Evolutionary conservation across 2,113 vertebrate genomes (phyloP).

Genomic region (Oreochromis niloticus): DNA sequence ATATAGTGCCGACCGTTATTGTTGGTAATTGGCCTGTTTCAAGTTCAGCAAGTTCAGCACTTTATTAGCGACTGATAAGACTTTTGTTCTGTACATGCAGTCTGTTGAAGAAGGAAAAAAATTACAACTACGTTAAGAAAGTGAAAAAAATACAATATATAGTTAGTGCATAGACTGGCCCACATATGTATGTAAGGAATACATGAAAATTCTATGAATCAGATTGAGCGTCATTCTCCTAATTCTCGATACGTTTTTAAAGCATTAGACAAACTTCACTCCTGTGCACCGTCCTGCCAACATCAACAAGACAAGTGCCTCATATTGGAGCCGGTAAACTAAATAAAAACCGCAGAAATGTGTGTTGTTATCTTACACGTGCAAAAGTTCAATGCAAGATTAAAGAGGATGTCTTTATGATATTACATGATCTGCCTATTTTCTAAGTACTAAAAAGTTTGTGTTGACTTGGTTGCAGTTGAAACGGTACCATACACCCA

Average conservation of each 20-base stretch:
- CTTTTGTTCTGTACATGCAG: neutral
- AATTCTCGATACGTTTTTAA: neutral
- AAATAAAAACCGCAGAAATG: neutral
- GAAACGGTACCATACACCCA: neutral
- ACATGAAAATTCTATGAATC: neutral
- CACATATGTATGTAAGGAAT: neutral
- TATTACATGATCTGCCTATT: neutral
- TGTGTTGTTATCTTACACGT: neutral
- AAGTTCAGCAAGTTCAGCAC: slow-evolving; percentile 28
- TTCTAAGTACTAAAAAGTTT: neutral
- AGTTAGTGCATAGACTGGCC: neutral
- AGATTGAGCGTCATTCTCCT: neutral
- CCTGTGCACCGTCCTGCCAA: neutral
- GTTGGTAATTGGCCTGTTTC: neutral
- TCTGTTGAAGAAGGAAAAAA: neutral
- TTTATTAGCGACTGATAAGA: slow-evolving; percentile 21
- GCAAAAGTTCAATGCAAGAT: slow-evolving; percentile 6
- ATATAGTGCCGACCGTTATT: neutral
- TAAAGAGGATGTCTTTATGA: neutral
- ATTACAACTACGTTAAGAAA: neutral
- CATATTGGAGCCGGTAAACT: slow-evolving; percentile 17
- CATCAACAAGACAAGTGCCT: slow-evolving; percentile 61
- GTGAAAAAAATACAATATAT: neutral
- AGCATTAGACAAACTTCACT: neutral
- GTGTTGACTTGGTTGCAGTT: neutral